Percentiles rank a stretch among this genome's conserved stretches.
Conservation (phyloP, 2,113 vertebrate species). For the Eubucco bourcierii region DNA sequence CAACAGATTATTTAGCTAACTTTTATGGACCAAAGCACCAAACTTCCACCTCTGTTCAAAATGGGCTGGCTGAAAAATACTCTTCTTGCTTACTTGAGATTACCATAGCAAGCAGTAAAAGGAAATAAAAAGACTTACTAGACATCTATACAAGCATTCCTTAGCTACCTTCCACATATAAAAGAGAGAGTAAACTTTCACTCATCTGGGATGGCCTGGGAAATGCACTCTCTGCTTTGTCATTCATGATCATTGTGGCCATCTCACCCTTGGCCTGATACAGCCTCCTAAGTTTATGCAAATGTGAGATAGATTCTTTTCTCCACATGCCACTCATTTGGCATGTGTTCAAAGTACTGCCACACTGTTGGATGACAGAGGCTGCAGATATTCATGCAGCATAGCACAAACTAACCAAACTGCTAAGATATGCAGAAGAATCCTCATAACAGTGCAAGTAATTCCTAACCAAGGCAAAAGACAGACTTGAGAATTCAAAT, state of each 20-base stretch:
- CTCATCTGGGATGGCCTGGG: not conserved
- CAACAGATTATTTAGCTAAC: not conserved
- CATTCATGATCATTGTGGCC: not conserved
- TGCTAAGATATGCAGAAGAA: not conserved
- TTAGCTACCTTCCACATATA: not conserved
- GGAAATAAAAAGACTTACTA: not conserved
- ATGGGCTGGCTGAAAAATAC: not conserved
- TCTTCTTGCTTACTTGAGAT: not conserved
- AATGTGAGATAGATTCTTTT: not conserved
- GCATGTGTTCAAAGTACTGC: not conserved
- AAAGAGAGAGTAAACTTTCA: not conserved
- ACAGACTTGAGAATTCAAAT: not conserved
- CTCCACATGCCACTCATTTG: not conserved
- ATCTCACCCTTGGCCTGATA: not conserved
- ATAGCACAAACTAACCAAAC: not conserved
- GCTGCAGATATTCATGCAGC: not conserved
- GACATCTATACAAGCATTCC: not conserved
- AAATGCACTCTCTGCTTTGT: not conserved
- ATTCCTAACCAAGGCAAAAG: not conserved
- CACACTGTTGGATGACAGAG: not conserved
- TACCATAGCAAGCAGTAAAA: not conserved
- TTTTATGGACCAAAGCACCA: not conserved
- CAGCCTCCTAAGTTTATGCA: not conserved
- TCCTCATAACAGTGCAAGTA: not conserved
- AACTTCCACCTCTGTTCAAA: not conserved